Evolutionary conservation across 2,113 vertebrate species (phyloP).

Genomic region (Nothocercus nigrocapillus): DNA sequence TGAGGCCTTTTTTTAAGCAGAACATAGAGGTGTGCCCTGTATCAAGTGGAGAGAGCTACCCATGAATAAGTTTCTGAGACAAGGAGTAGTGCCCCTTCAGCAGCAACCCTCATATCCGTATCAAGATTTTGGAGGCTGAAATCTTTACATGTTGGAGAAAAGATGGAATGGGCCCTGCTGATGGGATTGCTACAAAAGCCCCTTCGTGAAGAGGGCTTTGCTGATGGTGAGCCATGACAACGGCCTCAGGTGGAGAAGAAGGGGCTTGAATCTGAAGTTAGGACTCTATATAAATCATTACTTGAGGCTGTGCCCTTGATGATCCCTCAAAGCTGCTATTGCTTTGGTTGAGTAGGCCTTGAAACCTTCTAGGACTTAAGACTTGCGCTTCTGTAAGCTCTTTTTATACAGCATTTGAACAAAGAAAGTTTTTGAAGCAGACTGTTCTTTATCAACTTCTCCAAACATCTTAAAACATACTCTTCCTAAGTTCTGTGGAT

Average conservation of each 20-base stretch:
- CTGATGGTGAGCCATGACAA: not conserved
- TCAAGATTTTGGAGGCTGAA: not conserved
- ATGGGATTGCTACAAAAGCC: not conserved
- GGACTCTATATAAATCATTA: not conserved
- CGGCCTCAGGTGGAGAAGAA: not conserved
- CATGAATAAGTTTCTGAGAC: not conserved
- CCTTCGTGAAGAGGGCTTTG: not conserved
- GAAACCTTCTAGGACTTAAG: constrained; percentile 25
- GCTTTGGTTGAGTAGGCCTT: constrained; percentile 17
- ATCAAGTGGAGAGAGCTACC: not conserved
- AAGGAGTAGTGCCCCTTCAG: accelerated
- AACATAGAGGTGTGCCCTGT: accelerated
- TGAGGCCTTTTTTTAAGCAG: not conserved
- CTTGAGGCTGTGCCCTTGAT: constrained; percentile 17
- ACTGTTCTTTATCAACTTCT: not conserved
- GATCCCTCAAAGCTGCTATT: constrained; percentile 19
- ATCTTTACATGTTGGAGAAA: not conserved
- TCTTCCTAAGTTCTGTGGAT: not conserved
- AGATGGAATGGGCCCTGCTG: not conserved
- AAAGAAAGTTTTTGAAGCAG: constrained; percentile 34
- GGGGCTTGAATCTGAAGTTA: not conserved
- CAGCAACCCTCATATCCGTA: not conserved
- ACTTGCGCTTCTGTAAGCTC: constrained; percentile 2
- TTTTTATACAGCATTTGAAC: not conserved
- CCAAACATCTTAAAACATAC: not conserved